These are phyloP conservation scores for Mus minutoides DNA, from an alignment of 2,797 vertebrate species.

Conservation along the genomic window DNA sequence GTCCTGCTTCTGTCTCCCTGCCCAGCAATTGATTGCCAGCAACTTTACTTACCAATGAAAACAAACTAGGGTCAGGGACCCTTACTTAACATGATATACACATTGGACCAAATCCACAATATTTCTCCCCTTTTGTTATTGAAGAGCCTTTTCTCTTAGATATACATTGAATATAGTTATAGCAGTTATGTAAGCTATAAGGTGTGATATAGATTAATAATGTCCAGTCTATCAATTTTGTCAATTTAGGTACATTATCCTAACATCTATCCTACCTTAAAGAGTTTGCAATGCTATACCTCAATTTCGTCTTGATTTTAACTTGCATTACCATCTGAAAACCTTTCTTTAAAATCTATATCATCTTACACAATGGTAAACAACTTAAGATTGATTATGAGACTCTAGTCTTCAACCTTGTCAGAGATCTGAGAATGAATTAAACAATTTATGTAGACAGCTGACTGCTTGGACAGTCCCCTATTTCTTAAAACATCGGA, in stretches of 20 bases:
- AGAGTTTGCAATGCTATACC: neutral
- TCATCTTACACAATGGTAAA: neutral
- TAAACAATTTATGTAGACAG: neutral
- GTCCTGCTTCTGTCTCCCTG: neutral
- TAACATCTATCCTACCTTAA: neutral
- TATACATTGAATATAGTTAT: neutral
- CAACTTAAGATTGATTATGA: neutral
- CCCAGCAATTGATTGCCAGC: neutral
- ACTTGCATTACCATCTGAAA: neutral
- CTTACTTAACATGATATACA: neutral
- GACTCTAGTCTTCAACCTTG: neutral
- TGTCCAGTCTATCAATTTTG: neutral
- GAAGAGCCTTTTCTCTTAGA: neutral
- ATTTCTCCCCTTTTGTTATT: neutral
- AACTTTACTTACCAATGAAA: neutral
- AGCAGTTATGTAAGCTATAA: neutral
- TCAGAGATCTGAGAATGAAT: neutral
- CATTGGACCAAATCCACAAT: neutral
- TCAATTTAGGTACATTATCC: neutral
- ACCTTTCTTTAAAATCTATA: neutral
- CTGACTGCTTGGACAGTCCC: neutral
- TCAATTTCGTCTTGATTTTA: neutral
- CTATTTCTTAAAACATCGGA: neutral
- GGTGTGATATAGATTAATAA: neutral
- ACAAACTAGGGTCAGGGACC: neutral